These are phyloP conservation scores for Podiceps cristatus DNA, from an alignment of 2,113 vertebrate species.

Conservation along the genomic window DNA sequence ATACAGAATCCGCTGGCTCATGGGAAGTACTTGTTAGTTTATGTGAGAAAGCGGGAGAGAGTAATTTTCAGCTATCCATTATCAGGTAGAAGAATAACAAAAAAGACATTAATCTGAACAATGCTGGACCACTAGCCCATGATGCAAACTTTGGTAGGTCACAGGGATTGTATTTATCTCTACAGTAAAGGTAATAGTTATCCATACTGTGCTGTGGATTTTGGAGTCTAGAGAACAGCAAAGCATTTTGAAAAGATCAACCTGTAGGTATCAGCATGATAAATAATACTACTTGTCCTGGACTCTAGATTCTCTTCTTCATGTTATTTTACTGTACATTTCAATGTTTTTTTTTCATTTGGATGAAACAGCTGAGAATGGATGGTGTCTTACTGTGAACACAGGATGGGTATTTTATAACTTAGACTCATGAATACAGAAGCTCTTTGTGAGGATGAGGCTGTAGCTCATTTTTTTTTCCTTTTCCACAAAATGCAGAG, in stretches of 20 bases:
- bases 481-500: background rate
- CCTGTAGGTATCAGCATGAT: background rate
- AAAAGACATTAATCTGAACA: background rate
- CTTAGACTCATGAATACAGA: background rate
- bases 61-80: background rate
- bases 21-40: background rate
- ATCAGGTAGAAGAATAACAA: background rate
- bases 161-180: background rate
- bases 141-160: background rate
- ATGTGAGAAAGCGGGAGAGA: background rate
- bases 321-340: background rate
- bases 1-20: background rate
- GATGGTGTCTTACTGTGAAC: background rate
- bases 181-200: background rate
- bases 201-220: background rate
- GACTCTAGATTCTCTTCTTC: background rate
- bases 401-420: background rate
- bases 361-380: background rate
- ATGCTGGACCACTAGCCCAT: background rate
- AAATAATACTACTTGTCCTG: background rate
- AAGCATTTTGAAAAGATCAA: background rate
- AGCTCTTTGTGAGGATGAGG: background rate
- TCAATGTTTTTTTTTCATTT: background rate
- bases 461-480: background rate
- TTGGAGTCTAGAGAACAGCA: background rate